Evolutionary conservation across 1,140 invertebrate genomes (phyloP), one percentile per base, ranked within the genome.

Genomic region (Latrodectus geometricus): DNA sequence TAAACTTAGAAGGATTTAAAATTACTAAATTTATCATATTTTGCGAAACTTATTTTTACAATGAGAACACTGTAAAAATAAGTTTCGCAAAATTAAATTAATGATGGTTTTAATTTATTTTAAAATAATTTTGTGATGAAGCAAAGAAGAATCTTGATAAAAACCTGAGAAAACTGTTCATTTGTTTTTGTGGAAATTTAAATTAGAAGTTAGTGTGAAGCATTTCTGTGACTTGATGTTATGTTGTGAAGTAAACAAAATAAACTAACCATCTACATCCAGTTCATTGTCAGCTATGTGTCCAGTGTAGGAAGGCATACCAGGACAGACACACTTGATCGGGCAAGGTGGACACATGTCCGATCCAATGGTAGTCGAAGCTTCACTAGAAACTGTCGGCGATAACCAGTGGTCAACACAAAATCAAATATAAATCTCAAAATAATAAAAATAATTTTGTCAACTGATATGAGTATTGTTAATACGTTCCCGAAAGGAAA

Each of bases 181-280:
- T 35, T 35, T 35, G 5, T 35, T 35, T 35, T 35, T 35, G 5
- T 35, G 35, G 2, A 35, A 5, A 35, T 35, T 35, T 35, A 35
- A 35, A 35, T 35, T 5, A 35, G 35, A 35, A 35, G 2, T 35
- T 35, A 35, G 35, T 5, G 1, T 35, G 1, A 35, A 35, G 35
- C 5, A 35, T 35, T 35, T 35, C 35, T 35, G 35, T 3, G 35
- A 35, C 35, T 35, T 35, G 35, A 35, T 35, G 35, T 35, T 35
- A 68, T 72, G 35, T 23, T 20, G 21, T 8, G 7, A 72, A 35
- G 49, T 15, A 49, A 68, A 79, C 61, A 48, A 81, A 70, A 17
- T 70, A 81, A 14, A 86, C 83, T 86, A 78, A 86, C 83, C 83
- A n/a, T 69, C 35, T 69, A 69, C 65, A 21, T 86, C 83, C 83